phyloP scores from a whole-genome alignment of 2,113 vertebrate genomes.

The Ciconia boyciana region DNA sequence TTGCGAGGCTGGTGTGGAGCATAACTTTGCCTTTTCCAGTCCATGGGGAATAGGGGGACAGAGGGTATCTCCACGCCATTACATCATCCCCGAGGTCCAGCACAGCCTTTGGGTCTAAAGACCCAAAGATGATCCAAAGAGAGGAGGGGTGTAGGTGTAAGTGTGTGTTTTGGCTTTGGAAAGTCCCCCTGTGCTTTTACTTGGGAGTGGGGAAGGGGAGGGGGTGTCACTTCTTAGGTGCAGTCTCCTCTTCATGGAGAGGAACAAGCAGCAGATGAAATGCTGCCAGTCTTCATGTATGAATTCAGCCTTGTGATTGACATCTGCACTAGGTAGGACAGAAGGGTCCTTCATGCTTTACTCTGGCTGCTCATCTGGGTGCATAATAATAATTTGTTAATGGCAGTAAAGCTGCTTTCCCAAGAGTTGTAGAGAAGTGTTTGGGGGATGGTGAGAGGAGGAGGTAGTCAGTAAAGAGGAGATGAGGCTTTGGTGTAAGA shows the following conservation, averaged over 20 bases:
- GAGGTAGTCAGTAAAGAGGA: not conserved
- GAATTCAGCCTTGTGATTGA: not conserved
- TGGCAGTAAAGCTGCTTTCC: conserved; percentile 23
- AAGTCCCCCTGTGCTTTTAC: not conserved
- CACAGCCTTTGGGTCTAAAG: not conserved
- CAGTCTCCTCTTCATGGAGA: not conserved
- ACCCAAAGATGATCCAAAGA: not conserved
- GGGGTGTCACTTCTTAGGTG: not conserved
- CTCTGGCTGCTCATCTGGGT: conserved; percentile 6
- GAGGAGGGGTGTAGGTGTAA: not conserved
- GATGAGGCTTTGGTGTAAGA: not conserved
- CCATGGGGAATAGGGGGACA: not conserved
- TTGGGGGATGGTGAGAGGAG: not conserved
- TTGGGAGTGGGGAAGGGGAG: not conserved
- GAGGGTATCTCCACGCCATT: not conserved
- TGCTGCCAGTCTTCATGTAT: not conserved
- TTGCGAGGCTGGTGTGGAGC: not conserved
- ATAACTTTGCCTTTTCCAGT: conserved; percentile 19
- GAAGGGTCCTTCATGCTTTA: not conserved
- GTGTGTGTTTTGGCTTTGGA: not conserved
- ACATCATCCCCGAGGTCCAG: not conserved
- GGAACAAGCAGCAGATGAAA: not conserved
- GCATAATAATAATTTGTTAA: not conserved
- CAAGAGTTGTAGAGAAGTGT: conserved; percentile 43
- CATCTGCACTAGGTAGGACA: not conserved